Evolutionary conservation across 2,113 vertebrate species (phyloP).

Genomic region (Tringa solitaria): DNA sequence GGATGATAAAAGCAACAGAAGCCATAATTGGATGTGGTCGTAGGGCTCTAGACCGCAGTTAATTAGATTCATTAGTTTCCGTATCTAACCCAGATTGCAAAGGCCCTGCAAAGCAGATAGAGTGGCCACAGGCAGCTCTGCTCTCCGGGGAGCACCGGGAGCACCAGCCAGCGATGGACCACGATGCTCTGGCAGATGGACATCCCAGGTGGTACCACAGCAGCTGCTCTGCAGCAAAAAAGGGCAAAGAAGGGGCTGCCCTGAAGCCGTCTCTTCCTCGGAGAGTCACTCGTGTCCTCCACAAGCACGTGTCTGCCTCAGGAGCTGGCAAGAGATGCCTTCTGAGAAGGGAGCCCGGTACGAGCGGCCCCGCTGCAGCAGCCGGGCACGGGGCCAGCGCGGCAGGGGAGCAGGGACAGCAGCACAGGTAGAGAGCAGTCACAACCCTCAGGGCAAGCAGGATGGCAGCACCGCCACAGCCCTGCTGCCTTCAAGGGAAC

Average conservation of each 20-base stretch:
- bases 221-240: background rate
- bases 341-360: background rate
- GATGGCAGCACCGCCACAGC: accelerated
- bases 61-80: background rate
- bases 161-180: background rate
- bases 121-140: background rate
- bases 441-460: background rate
- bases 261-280: background rate
- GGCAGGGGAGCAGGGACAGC: background rate
- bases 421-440: background rate
- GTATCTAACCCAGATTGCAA: background rate
- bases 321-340: accelerated
- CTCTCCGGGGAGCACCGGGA: accelerated
- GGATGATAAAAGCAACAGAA: accelerated
- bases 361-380: background rate
- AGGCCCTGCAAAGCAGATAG: background rate
- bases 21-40: accelerated
- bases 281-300: background rate
- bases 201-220: accelerated
- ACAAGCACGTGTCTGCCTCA: background rate
- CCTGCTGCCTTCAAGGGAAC: background rate
- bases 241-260: background rate
- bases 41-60: background rate
- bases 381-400: accelerated
- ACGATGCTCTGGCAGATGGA: accelerated